These are phyloP conservation scores for Stigmatopora argus DNA, from an alignment of 2,113 vertebrate genomes.

Conservation along the genomic window DNA sequence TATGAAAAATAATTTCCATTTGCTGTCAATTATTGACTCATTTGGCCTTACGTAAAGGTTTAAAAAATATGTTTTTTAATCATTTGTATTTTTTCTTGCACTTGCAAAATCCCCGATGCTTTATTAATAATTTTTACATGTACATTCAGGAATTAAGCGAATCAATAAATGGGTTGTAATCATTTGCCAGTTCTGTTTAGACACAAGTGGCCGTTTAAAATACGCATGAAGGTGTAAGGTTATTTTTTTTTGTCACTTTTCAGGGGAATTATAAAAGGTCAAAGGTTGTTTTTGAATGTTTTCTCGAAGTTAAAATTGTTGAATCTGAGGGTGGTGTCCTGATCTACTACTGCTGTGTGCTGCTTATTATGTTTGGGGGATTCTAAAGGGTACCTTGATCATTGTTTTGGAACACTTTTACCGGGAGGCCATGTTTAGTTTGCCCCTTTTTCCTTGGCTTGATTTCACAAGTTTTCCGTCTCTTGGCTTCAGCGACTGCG, in stretches of 20 bases:
- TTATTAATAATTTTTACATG: too few relatives aligned
- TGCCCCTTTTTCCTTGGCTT: background rate
- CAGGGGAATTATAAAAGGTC: background rate
- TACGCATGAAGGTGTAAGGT: background rate
- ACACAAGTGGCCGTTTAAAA: slow-evolving; percentile 1
- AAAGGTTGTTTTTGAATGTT: background rate
- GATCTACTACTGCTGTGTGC: slow-evolving; percentile 77
- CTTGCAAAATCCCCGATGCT: background rate
- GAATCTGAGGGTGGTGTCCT: slow-evolving; percentile 42
- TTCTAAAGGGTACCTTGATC: slow-evolving; percentile 71
- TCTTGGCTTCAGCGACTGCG: slow-evolving; percentile 14
- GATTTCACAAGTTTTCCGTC: background rate
- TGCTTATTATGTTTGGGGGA: slow-evolving; percentile 62
- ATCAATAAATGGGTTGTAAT: background rate
- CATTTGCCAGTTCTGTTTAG: slow-evolving; percentile 18
- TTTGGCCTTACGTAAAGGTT: too few relatives aligned
- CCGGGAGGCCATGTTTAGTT: slow-evolving; percentile 22
- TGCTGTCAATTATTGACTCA: too few relatives aligned
- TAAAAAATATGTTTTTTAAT: background rate
- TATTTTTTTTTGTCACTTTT: too few relatives aligned
- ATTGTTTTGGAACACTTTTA: slow-evolving; percentile 27
- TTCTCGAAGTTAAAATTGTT: background rate
- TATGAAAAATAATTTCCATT: too few relatives aligned
- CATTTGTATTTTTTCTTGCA: background rate
- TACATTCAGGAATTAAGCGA: too few relatives aligned